phyloP scores from a whole-genome alignment of 2,113 vertebrate species.

The Varanus salvator region DNA sequence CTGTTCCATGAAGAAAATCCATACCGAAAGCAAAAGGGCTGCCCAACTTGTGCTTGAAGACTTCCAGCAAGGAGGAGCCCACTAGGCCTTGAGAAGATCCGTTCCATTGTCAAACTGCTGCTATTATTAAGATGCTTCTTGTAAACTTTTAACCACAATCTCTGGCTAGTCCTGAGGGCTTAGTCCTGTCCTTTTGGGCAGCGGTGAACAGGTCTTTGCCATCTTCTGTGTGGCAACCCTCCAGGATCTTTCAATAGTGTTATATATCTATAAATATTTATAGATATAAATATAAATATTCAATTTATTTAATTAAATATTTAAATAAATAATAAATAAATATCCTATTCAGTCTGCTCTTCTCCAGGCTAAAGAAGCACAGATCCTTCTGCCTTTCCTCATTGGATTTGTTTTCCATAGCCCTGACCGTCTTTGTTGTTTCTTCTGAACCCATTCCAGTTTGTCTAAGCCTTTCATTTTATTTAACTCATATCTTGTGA shows the following conservation, averaged over 20 bases:
- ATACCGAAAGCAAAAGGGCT: background rate
- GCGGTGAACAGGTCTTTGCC: no score
- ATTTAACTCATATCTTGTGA: background rate
- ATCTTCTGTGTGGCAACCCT: no score
- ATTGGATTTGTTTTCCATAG: background rate
- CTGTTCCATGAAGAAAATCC: background rate
- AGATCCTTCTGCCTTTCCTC: background rate
- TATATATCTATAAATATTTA: no score
- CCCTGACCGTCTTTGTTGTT: background rate
- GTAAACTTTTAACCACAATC: no score
- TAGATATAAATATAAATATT: no score
- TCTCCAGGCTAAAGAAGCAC: background rate
- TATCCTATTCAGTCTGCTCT: background rate
- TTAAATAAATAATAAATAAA: no score
- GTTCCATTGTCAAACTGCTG: background rate
- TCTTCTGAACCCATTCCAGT: background rate
- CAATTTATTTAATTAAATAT: no score
- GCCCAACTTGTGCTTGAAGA: background rate
- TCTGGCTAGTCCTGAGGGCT: no score
- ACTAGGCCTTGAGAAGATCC: background rate
- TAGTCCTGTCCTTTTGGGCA: background rate
- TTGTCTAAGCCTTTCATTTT: background rate
- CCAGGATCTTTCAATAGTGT: background rate
- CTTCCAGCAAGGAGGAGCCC: background rate
- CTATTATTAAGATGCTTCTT: background rate